Evolutionary conservation across 2,888 invertebrate genomes (phyloP), one percentile per base, ranked within the genome.

Genomic region (Gonocerus acuteangulatus): DNA sequence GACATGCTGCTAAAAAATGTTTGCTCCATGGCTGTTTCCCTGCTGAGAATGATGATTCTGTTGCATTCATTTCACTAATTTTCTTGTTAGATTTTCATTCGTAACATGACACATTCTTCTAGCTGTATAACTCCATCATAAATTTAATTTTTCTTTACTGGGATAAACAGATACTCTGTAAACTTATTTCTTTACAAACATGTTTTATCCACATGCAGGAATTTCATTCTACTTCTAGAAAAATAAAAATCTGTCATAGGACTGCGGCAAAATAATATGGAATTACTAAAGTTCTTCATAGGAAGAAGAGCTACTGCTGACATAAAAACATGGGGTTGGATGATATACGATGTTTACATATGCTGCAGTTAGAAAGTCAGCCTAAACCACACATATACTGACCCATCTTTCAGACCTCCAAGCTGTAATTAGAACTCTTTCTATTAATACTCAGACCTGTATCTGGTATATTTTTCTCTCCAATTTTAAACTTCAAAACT

Each of bases 1-100:
- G 69, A 23, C 71, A 69, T 11, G 60, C 67, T 52, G 71, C 70
- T 45, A 69, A 70, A 66, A 78, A 74, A 23, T 39, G 18, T 18
- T 21, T 19, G 19, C 47, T 21, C 19, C 22, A 21, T 16, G 7
- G n/a, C n/a, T 39, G 13, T 13, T 39, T 11, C 15, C 4, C 39
- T 39, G 7, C 39, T 4, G 13, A 4, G 39, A 39, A n/a, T n/a
- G 39, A 4, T 39, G 39, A 2, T 42, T 54, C 54, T 54, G 54
- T 54, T 16, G 18, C 23, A 54, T 54, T 54, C 54, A 54, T 54
- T 54, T 54, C 42, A 54, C 11, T 16, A 9, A 19, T 2, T 27
- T 16, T 42, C 21, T n/a, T 23, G 21, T 39, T 54, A 11, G 4
- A 27, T 27, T 27, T 9, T 27, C 27, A 6, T 27, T 27, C 9